Conservation (phyloP, 2,113 vertebrate genomes). For the Stegastes partitus region DNA sequence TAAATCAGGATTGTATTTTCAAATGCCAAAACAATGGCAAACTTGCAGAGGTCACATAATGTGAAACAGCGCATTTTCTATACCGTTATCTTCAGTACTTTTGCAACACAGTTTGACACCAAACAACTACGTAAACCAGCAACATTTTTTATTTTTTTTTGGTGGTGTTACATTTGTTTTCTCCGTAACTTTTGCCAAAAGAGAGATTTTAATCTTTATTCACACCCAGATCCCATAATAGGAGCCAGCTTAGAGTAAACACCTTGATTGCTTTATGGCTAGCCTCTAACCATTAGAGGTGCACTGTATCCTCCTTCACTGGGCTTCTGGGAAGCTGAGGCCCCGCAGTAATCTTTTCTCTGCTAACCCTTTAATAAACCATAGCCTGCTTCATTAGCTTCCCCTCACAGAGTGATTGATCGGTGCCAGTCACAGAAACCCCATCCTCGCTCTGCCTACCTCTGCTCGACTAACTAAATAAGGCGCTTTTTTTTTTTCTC, state of each 20-base stretch:
- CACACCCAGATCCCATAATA: conserved; percentile 62
- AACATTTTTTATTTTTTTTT: background rate
- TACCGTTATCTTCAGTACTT: conserved; percentile 3
- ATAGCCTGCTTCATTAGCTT: conserved; percentile 82
- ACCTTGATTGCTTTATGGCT: conserved; percentile 75
- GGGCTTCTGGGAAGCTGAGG: conserved; percentile 64
- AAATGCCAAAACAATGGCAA: conserved; percentile 38
- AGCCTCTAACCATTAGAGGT: conserved; percentile 59
- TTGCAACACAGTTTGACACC: conserved; percentile 10
- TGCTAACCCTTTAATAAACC: conserved; percentile 81
- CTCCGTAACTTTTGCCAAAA: conserved; percentile 24
- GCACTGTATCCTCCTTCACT: conserved; percentile 52
- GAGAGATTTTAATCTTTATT: conserved; percentile 49
- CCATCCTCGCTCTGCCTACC: conserved; percentile 87
- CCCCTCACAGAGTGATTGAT: conserved; percentile 92
- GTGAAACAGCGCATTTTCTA: background rate
- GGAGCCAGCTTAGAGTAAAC: conserved; percentile 69
- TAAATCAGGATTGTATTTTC: conserved; percentile 34
- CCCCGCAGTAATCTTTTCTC: conserved; percentile 75
- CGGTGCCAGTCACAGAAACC: conserved; percentile 91
- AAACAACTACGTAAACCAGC: background rate
- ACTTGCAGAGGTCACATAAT: conserved; percentile 9
- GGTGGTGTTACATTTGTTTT: conserved; percentile 14
- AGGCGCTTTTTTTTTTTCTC: conserved; percentile 80
- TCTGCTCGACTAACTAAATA: conserved; percentile 88